Evolutionary conservation across 1,140 invertebrate species (phyloP).

Genomic region (Mya arenaria): DNA sequence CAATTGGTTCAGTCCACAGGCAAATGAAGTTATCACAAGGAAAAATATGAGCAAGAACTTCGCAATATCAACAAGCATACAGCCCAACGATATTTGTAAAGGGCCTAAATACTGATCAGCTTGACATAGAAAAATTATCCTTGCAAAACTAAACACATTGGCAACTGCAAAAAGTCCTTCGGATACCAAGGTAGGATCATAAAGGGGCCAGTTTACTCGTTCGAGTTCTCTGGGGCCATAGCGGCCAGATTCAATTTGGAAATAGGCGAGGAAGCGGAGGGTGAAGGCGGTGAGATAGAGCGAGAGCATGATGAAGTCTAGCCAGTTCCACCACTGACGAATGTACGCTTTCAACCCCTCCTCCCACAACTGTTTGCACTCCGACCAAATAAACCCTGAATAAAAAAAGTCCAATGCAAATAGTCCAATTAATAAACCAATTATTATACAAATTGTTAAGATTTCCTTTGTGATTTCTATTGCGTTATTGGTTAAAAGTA

Average conservation of each 20-base stretch:
- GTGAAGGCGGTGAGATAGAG: conserved; percentile 82
- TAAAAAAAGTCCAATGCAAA: neutral
- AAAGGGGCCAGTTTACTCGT: conserved; percentile 76
- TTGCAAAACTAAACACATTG: conserved; percentile 80
- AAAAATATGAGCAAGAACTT: conserved; percentile 84
- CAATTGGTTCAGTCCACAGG: conserved; percentile 83
- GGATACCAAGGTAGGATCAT: conserved; percentile 79
- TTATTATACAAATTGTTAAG: too few species aligned
- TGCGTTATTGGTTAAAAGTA: too few species aligned
- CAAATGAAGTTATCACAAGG: conserved; percentile 82
- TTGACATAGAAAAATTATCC: conserved; percentile 82
- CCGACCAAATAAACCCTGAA: conserved; percentile 93
- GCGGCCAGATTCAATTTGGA: conserved; percentile 74
- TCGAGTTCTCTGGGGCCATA: conserved; percentile 74
- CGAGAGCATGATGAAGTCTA: conserved; percentile 92
- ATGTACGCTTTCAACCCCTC: conserved; percentile 95
- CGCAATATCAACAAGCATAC: conserved; percentile 83
- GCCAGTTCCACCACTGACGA: conserved; percentile 97
- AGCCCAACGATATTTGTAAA: conserved; percentile 83
- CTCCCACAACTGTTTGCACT: conserved; percentile 93
- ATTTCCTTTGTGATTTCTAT: too few species aligned
- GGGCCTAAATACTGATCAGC: conserved; percentile 82
- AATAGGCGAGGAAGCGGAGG: conserved; percentile 77
- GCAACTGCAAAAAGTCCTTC: conserved; percentile 81
- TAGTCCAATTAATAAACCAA: neutral